Base-by-base conservation (phyloP, 1,140 invertebrate genomes). In the Schlechtendalia chinensis region DNA sequence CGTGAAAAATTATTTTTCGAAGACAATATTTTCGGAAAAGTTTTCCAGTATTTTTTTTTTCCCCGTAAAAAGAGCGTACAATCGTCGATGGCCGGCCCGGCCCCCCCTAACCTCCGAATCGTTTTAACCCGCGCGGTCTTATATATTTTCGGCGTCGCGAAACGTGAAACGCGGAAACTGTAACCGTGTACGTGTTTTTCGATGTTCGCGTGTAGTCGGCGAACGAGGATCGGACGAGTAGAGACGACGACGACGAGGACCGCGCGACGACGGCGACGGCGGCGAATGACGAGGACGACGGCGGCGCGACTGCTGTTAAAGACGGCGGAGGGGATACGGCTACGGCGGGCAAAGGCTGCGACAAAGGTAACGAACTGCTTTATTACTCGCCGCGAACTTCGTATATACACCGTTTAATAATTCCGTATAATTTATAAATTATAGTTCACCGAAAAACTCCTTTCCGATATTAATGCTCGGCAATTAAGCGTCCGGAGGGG, bases 361-460 rank as follows among this genome's bases (percentile, higher is more conserved):
- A 79, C 75, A 79, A 79, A 79, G 75, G 75, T 79, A 79, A 79
- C 58, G 56, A 59, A 19, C 32, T 61, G n/a, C 0, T 4, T 39
- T 39, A 39, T 39, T 4, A 3, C 8, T 3, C 32, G 32, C 32
- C 32, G 32, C 8, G 32, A 39, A 58, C 47, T 54, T 54, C 54
- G n/a, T n/a, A n/a, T 39, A 39, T 39, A 39, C 29, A 54, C 56
- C 75, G 75, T 79, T 79, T 79, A 79, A 79, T 79, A 79, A 79
- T 79, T 79, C 75, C 45, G 75, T 79, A 79, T 63, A 79, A 63
- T 79, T 79, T 79, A 79, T 79, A 79, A 77, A 77, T 77, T 79
- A 79, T 63, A 79, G 29, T 61, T n/a, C n/a, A 47, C 56, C 54
- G 16, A 79, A 79, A 79, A 79, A 79, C 75, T 79, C 56, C 58